Percentiles rank a stretch among this genome's conserved stretches.
Evolutionary conservation across 2,113 vertebrate genomes (phyloP).

Genomic region (Ifrita kowaldi): DNA sequence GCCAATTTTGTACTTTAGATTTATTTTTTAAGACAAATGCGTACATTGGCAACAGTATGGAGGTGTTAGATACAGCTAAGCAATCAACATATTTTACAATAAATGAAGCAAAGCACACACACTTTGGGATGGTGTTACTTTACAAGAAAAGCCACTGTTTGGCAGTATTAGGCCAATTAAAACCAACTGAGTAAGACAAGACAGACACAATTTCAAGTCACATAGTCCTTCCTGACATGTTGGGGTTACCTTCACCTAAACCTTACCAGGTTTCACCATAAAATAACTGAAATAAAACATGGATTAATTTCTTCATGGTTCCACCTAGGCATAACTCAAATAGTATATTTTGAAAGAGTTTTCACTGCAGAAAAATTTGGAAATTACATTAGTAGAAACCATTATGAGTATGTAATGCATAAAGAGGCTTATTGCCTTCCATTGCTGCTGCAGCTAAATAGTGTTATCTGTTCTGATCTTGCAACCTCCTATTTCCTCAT

Average conservation of each 20-base stretch:
- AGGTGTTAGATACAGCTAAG: slow-evolving; percentile 70
- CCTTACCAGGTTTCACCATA: slow-evolving; percentile 62
- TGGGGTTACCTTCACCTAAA: slow-evolving; percentile 66
- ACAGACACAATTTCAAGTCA: slow-evolving; percentile 65
- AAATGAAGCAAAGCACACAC: slow-evolving; percentile 72
- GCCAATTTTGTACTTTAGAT: slow-evolving; percentile 58
- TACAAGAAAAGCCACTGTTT: slow-evolving; percentile 67
- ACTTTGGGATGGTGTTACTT: slow-evolving; percentile 59
- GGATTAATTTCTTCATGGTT: slow-evolving; percentile 53
- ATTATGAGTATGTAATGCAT: neutral
- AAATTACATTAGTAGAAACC: neutral
- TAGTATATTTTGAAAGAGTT: slow-evolving; percentile 3
- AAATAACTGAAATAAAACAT: slow-evolving; percentile 67
- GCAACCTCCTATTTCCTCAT: neutral
- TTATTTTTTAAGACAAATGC: slow-evolving; percentile 51
- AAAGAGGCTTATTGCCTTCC: neutral
- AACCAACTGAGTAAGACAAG: slow-evolving; percentile 59
- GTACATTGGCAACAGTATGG: slow-evolving; percentile 60
- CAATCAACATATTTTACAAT: slow-evolving; percentile 66
- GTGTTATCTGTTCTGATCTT: neutral
- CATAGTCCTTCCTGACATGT: slow-evolving; percentile 56
- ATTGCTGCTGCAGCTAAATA: neutral
- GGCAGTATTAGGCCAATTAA: slow-evolving; percentile 52
- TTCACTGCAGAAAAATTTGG: neutral
- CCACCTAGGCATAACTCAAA: slow-evolving; percentile 32